Evolutionary conservation across 2,113 vertebrate species (phyloP).

Genomic region (Hippolais icterina): DNA sequence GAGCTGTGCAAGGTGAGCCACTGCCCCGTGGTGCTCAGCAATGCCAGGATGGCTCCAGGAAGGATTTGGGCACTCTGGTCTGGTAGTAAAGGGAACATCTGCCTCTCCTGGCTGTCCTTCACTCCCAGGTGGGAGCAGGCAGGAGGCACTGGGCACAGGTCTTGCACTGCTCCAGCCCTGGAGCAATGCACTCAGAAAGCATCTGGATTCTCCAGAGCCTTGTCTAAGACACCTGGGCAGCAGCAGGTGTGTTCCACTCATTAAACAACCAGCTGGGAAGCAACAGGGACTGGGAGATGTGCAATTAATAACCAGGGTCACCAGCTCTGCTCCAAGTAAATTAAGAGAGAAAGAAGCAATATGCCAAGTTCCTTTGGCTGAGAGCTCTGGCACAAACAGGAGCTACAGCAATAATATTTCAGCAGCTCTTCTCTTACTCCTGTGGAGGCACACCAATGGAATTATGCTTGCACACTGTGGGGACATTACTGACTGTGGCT

Average conservation of each 20-base stretch:
- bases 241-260: background rate
- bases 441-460: accelerated
- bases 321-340: background rate
- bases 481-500: background rate
- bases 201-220: background rate
- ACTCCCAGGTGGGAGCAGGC: background rate
- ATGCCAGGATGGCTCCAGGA: background rate
- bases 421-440: background rate
- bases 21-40: background rate
- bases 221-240: background rate
- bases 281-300: background rate
- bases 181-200: accelerated
- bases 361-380: background rate
- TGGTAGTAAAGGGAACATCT: background rate
- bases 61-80: background rate
- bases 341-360: slow-evolving; percentile 16
- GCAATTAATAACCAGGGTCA: background rate
- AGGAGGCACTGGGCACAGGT: background rate
- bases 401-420: background rate
- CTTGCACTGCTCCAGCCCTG: accelerated
- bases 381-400: background rate
- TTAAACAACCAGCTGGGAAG: background rate
- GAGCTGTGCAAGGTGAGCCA: background rate
- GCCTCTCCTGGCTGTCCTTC: background rate
- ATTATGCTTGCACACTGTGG: background rate